Evolutionary conservation across 2,113 vertebrate genomes (phyloP).

Genomic region (Salvator merianae): DNA sequence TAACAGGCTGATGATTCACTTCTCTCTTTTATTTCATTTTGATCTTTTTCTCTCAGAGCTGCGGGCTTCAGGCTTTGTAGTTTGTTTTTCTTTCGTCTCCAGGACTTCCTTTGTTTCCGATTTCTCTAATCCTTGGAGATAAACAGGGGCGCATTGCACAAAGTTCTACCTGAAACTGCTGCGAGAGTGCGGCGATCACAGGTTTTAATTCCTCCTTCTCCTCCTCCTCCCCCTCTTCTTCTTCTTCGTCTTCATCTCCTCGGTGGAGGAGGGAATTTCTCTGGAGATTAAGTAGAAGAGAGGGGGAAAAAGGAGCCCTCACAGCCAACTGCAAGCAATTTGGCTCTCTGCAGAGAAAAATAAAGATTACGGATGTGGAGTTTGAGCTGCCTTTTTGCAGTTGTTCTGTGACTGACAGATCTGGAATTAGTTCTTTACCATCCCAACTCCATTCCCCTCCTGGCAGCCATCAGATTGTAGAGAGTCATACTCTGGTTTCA

Average conservation of each 20-base stretch:
- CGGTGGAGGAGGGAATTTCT: not conserved
- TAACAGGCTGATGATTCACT: slow-evolving; percentile 34
- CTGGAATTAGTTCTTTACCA: not conserved
- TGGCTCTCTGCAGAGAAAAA: not conserved
- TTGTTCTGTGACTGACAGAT: slow-evolving; percentile 17
- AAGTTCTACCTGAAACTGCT: slow-evolving; percentile 7
- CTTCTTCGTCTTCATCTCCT: too few relatives aligned
- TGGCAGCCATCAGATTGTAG: not conserved
- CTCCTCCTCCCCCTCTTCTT: too few relatives aligned
- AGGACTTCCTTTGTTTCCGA: slow-evolving; percentile 23
- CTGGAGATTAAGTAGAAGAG: slow-evolving; percentile 6
- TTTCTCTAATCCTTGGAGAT: not conserved
- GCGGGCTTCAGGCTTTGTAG: slow-evolving; percentile 25
- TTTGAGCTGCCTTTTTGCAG: not conserved
- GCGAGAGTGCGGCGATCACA: not conserved
- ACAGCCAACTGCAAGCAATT: slow-evolving; percentile 3
- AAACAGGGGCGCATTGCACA: slow-evolving; percentile 15
- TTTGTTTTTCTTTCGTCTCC: not conserved
- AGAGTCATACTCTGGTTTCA: not conserved
- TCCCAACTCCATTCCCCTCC: not conserved
- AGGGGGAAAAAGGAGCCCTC: not conserved
- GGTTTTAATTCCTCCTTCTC: slow-evolving; percentile 5
- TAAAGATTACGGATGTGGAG: slow-evolving; percentile 27
- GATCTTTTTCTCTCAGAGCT: slow-evolving; percentile 42
- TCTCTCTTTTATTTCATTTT: slow-evolving; percentile 35